Percentiles rank a stretch among this genome's conserved stretches.
Conservation (phyloP, 1,140 invertebrate species). For the Coptotermes formosanus region DNA sequence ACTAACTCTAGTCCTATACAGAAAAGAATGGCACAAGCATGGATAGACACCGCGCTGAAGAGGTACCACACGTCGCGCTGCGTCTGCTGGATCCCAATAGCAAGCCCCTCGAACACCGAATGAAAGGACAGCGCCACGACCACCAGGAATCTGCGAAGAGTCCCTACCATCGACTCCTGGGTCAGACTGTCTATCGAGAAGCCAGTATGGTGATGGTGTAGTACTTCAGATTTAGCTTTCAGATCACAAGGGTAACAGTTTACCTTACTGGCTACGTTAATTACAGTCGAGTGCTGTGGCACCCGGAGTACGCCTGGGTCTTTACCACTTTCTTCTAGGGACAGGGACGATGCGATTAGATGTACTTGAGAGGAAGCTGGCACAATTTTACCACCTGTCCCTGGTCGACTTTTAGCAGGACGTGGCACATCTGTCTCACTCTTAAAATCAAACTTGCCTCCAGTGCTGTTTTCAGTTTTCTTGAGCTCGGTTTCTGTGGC, state of each 20-base stretch:
- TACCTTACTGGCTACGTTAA: conserved; percentile 29
- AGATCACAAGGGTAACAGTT: conserved; percentile 21
- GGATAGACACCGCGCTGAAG: conserved; percentile 53
- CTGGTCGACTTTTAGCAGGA: not conserved
- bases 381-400: conserved; percentile 29
- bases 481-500: not conserved
- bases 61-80: conserved; percentile 51
- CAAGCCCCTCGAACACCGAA: conserved; percentile 64
- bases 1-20: conserved; percentile 49
- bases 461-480: not conserved
- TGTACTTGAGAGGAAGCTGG: conserved; percentile 31
- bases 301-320: not conserved
- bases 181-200: conserved; percentile 28
- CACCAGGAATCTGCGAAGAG: conserved; percentile 51
- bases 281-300: not conserved
- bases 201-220: conserved; percentile 31
- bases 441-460: not conserved
- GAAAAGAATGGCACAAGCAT: conserved; percentile 56
- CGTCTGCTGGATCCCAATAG: conserved; percentile 57
- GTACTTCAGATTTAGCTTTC: not conserved
- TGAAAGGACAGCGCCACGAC: conserved; percentile 63
- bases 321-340: conserved; percentile 20
- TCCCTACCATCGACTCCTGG: conserved; percentile 30
- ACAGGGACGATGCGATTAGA: conserved; percentile 30
- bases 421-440: not conserved